phyloP scores from a whole-genome alignment of 2,113 vertebrate species.

The Gymnarchus niloticus region DNA sequence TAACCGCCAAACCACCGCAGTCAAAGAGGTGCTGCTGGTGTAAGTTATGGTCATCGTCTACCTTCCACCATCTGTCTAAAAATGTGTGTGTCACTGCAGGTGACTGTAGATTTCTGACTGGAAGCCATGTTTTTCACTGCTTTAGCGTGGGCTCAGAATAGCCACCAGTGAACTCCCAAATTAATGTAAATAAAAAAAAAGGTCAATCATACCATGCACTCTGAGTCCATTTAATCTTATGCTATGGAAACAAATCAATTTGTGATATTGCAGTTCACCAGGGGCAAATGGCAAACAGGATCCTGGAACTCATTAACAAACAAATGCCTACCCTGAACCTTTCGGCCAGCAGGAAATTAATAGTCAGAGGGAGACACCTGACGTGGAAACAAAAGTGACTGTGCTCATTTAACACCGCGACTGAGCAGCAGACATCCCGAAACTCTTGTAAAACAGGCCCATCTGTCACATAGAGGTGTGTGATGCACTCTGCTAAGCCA shows the following conservation, averaged over 20 bases:
- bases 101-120: background rate
- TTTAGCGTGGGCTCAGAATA: conserved; percentile 18
- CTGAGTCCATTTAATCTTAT: conserved; percentile 30
- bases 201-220: conserved; percentile 22
- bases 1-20: background rate
- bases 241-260: conserved; percentile 40
- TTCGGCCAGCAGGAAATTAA: background rate
- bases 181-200: conserved; percentile 27
- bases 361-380: background rate
- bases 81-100: background rate
- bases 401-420: background rate
- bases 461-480: too few species aligned
- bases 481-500: too few species aligned
- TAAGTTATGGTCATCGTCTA: background rate
- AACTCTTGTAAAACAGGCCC: background rate
- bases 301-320: background rate
- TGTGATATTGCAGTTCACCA: conserved; percentile 26
- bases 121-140: background rate
- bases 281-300: conserved; percentile 3
- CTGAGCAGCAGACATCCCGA: too few species aligned
- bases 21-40: background rate
- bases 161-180: conserved; percentile 34
- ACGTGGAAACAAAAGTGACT: background rate
- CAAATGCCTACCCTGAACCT: background rate
- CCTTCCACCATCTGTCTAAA: background rate